A percentile compares a stretch with the other conserved stretches of the same genome.
phyloP scores from a whole-genome alignment of 2,888 invertebrate species.

The Cantharis nigra region DNA sequence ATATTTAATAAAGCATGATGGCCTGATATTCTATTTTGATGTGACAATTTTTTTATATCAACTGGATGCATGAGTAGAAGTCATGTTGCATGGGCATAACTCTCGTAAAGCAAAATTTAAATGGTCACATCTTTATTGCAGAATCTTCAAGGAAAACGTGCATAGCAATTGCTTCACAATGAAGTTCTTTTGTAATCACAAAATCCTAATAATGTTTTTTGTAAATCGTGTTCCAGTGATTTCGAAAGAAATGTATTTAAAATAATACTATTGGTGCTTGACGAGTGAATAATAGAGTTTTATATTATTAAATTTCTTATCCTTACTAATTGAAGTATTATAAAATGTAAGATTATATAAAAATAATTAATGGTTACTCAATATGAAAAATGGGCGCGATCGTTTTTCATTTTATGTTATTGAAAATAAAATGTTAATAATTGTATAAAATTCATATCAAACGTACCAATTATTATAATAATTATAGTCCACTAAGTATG shows the following conservation, averaged over 20 bases:
- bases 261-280: conserved; percentile 25
- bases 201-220: conserved; percentile 17
- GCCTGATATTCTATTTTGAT: not conserved
- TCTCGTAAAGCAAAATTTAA: not conserved
- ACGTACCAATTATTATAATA: conserved; percentile 28
- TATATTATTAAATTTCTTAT: conserved; percentile 9
- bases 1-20: not conserved
- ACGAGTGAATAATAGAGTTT: conserved; percentile 12
- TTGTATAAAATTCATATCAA: conserved; percentile 29
- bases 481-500: conserved; percentile 22
- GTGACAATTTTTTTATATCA: not conserved
- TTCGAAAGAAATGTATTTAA: conserved; percentile 12
- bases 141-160: conserved; percentile 35
- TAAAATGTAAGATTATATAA: not conserved
- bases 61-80: not conserved
- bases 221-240: conserved; percentile 14
- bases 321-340: conserved; percentile 2
- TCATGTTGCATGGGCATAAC: not conserved
- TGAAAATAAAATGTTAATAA: not conserved
- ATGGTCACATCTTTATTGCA: conserved; percentile 32
- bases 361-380: not conserved
- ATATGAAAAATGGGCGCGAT: not conserved
- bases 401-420: not conserved
- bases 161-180: conserved; percentile 37
- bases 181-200: conserved; percentile 38